These are phyloP conservation scores for Fregata magnificens DNA, from an alignment of 2,113 vertebrate species.

Conservation along the genomic window DNA sequence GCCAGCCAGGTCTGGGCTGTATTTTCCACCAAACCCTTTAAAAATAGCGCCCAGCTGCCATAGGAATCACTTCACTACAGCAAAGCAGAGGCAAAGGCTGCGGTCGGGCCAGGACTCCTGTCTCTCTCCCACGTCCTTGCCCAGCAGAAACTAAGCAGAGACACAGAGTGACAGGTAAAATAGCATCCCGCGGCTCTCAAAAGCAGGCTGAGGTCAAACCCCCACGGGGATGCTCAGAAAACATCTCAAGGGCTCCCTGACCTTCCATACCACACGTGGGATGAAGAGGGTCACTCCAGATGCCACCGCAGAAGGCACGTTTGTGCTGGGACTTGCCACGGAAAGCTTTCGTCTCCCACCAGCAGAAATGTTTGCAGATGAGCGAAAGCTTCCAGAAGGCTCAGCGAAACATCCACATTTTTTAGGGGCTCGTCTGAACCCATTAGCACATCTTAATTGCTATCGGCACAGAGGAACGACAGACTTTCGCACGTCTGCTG, in stretches of 20 bases:
- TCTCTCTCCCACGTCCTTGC: fast-evolving
- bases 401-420: conserved; percentile 20
- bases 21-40: background rate
- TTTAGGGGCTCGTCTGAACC: conserved; percentile 8
- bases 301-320: background rate
- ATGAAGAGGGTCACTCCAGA: background rate
- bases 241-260: background rate
- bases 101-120: background rate
- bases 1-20: background rate
- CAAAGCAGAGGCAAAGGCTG: background rate
- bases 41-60: fast-evolving
- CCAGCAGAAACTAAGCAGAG: background rate
- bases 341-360: background rate
- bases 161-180: background rate
- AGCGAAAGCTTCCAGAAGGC: conserved; percentile 53
- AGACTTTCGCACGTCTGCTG: conserved; percentile 39
- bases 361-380: conserved; percentile 28
- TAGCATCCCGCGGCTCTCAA: background rate
- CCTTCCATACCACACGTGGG: fast-evolving
- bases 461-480: background rate
- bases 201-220: background rate
- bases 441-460: conserved; percentile 53
- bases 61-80: background rate
- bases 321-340: fast-evolving
- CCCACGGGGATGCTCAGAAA: fast-evolving